Base-by-base conservation (phyloP, 2,888 invertebrate genomes). In the Trypoxylon attenuatum region DNA sequence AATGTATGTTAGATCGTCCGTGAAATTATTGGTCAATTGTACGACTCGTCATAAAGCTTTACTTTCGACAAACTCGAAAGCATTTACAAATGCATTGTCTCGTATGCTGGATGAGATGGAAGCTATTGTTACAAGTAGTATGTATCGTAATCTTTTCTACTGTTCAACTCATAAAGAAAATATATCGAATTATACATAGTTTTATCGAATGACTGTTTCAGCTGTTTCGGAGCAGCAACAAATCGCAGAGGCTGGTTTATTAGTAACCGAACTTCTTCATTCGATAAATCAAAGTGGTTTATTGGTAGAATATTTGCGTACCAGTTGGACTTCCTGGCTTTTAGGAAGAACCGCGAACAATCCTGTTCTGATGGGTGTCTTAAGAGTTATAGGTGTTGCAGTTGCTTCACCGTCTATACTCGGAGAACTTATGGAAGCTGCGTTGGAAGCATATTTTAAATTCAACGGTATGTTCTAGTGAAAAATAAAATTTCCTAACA, bases 1-100 rank as follows among this genome's bases (percentile, higher is more conserved):
- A 76, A 88, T 90, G 78, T 93, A 89, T 72, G 88, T 92, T 15
- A 89, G 91, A 66, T 90, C 90, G 41, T 88, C 89, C 49, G 88
- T 91, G 0, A 91, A 91, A 82, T 84, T 92, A 55, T 81, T 92
- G 29, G 87, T 90, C 2, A 89, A 89, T 10, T 89, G 89, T 69
- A 87, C 89, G 2, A 89, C 89, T 43, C 86, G 89, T 42, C 87
- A 90, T 76, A 91, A 91, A 79, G 83, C 87, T 27, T 78, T 88
- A 33, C 79, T 90, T 2, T 84, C 88, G 2, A 86, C 88, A 6
- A 89, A 89, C 76, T 87, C 87, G 47, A 87, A 87, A 68, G 88
- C 89, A 54, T 88, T 91, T 50, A 87, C 86, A 22, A 82, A 78
- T 57, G 85, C 90, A 16, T 85, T 91, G 66, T 85, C 87, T 5